phyloP scores from a whole-genome alignment of 2,797 vertebrate species.

The Urosaurus nigricauda region DNA sequence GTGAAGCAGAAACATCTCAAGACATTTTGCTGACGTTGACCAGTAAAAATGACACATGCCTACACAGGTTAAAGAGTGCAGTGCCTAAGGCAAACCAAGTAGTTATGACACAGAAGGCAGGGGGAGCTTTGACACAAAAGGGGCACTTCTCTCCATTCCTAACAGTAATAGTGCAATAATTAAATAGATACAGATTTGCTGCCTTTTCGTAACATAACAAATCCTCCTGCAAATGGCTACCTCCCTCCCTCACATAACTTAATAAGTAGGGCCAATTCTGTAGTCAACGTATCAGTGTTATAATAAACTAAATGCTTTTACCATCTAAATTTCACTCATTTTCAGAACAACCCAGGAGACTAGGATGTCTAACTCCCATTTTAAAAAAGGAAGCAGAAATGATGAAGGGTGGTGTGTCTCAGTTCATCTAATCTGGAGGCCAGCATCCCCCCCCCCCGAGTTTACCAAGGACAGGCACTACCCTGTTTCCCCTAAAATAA shows the following conservation, averaged over 20 bases:
- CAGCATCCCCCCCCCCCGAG: background rate
- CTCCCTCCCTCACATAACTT: background rate
- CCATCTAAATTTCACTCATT: background rate
- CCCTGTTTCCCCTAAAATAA: too few species aligned
- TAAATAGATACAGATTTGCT: background rate
- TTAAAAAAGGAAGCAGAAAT: background rate
- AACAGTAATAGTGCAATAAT: background rate
- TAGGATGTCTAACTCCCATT: background rate
- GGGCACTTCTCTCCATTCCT: background rate
- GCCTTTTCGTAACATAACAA: background rate
- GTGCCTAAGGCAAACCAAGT: background rate
- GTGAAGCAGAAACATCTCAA: background rate
- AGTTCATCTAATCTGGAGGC: too few species aligned
- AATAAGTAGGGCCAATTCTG: background rate
- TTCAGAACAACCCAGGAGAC: background rate
- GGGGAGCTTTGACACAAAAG: too few species aligned
- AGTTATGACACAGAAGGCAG: background rate
- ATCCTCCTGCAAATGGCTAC: background rate
- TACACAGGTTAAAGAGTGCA: background rate
- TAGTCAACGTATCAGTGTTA: background rate
- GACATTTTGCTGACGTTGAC: background rate
- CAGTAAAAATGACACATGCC: background rate
- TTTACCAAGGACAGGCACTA: too few species aligned
- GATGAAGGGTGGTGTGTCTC: too few species aligned
- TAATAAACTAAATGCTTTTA: background rate